phyloP scores from a whole-genome alignment of 2,888 invertebrate species.

The Litoditis marina region DNA sequence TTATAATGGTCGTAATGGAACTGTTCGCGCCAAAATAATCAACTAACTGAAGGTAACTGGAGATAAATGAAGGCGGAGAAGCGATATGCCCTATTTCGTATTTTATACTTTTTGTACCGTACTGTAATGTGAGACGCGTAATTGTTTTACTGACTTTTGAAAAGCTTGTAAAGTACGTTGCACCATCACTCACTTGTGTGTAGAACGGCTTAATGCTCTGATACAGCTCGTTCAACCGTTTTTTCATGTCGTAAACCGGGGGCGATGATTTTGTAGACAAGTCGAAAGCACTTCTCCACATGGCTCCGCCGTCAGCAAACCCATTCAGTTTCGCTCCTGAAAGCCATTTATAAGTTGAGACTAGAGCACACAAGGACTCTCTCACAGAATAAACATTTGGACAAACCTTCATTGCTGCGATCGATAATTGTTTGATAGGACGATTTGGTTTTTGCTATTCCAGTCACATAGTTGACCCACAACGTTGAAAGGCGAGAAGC shows the following conservation, averaged over 20 bases:
- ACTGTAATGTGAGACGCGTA: no score
- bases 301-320: conserved; percentile 55
- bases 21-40: no score
- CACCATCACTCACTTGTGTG: conserved; percentile 46
- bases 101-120: no score
- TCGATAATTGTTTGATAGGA: conserved; percentile 50
- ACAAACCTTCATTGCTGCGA: conserved; percentile 52
- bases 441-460: conserved; percentile 32
- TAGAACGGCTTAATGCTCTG: conserved; percentile 58
- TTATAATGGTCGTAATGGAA: no score
- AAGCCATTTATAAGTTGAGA: neutral
- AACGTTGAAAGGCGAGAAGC: conserved; percentile 38
- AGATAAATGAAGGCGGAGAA: no score
- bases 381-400: neutral
- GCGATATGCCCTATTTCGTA: no score
- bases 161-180: no score
- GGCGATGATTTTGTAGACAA: conserved; percentile 35
- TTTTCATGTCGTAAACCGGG: conserved; percentile 45
- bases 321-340: conserved; percentile 58
- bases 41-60: no score
- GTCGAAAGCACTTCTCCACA: conserved; percentile 61
- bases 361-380: neutral
- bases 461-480: conserved; percentile 37
- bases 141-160: no score
- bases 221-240: conserved; percentile 49